These are phyloP conservation scores for Echinops telfairi DNA, from an alignment of 2,113 vertebrate genomes.

Conservation along the genomic window DNA sequence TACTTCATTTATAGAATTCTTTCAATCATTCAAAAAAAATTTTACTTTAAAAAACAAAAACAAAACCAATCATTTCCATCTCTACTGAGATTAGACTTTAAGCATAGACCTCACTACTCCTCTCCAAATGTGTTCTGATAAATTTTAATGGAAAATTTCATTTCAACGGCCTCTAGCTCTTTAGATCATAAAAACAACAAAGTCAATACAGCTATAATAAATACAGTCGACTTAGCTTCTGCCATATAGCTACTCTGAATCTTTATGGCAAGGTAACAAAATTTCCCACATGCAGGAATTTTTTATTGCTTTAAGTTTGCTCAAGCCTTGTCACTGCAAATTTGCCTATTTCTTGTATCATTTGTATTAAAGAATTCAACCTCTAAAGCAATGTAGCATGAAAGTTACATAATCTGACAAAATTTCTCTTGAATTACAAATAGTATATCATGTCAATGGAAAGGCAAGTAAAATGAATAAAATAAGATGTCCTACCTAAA, in stretches of 20 bases:
- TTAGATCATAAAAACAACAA: slow-evolving; percentile 35
- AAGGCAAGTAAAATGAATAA: slow-evolving; percentile 49
- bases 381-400: slow-evolving; percentile 21
- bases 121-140: slow-evolving; percentile 2
- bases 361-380: background rate
- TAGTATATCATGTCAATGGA: slow-evolving; percentile 34
- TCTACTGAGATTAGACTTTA: background rate
- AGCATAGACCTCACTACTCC: background rate
- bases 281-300: background rate
- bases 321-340: slow-evolving; percentile 54
- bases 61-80: slow-evolving; percentile 41
- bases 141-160: slow-evolving; percentile 55
- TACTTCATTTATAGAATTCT: slow-evolving; percentile 20
- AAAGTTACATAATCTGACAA: slow-evolving; percentile 51
- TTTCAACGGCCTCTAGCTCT: slow-evolving; percentile 8
- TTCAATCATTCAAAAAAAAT: background rate
- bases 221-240: background rate
- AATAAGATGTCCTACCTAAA: slow-evolving; percentile 91
- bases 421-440: slow-evolving; percentile 17
- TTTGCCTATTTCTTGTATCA: background rate
- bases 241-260: slow-evolving; percentile 17
- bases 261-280: background rate
- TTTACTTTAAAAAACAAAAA: slow-evolving; percentile 57
- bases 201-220: slow-evolving; percentile 1
- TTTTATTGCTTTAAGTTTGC: slow-evolving; percentile 41